Base-by-base conservation (phyloP, 1,140 invertebrate genomes). In the Asbolus verrucosus region DNA sequence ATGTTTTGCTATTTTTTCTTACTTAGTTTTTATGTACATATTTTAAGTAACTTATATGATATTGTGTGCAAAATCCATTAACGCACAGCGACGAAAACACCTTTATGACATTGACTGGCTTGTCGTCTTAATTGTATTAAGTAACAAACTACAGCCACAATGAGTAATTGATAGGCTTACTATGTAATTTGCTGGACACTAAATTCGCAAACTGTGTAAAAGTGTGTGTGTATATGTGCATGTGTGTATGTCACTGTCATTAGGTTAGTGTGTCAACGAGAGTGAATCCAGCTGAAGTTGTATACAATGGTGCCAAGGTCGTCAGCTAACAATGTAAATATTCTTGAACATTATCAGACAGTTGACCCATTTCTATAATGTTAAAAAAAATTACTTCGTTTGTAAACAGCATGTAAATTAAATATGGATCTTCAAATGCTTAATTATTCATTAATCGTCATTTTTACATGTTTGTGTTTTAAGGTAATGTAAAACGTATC, bases 231-330 rank as follows among this genome's bases (percentile, higher is more conserved):
- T 38, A 60, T 59, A 16, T 36, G 30, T 36, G 4, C 33, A 60
- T 33, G 54, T 67, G 63, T 71, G 30, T 62, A 46, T 72, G 60
- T 65, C 61, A 69, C 43, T 74, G 70, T 73, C 72, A 77, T 69
- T 74, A 39, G 76, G 76, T 77, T 63, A 77, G 72, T 77, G 63
- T 75, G 76, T 77, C 74, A 73, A 75, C 75, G 75, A 76, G 72
- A 76, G 73, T 69, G 75, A 76, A 76, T 76, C 75, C 70, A 71
- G 68, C 67, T 74, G 39, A 69, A 70, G 68, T 67, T 68, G 61
- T 43, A 63, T 66, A 70, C 65, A 76, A 71, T 73, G 73, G 63
- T 74, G 73, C 66, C 75, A 76, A 76, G 75, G 75, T 72, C 73
- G 71, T 39, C 33, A n/a, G 39, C 61, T 63, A 63, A 63, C 33